Evolutionary conservation across 2,113 vertebrate genomes (phyloP).

Genomic region (Variabilichromis moorii): DNA sequence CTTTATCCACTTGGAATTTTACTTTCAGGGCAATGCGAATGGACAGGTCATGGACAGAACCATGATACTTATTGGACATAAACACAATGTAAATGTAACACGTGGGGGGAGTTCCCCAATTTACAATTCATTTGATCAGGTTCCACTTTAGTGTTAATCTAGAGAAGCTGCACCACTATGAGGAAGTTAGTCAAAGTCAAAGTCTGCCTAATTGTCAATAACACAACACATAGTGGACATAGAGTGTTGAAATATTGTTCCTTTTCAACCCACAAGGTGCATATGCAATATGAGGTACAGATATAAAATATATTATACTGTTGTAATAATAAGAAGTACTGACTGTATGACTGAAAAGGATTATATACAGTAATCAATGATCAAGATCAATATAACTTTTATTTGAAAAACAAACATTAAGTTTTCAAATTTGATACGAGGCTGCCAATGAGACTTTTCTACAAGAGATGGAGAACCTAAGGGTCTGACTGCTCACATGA

Average conservation of each 20-base stretch:
- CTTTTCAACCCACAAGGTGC: background rate
- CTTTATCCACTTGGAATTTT: background rate
- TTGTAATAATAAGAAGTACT: background rate
- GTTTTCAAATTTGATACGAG: accelerated
- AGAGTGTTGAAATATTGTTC: background rate
- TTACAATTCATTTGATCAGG: background rate
- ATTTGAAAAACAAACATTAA: background rate
- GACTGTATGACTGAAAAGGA: background rate
- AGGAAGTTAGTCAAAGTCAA: background rate
- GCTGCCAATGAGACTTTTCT: background rate
- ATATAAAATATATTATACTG: background rate
- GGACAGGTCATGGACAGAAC: background rate
- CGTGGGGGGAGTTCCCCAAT: accelerated
- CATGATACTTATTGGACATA: background rate
- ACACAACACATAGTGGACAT: accelerated
- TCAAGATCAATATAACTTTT: background rate
- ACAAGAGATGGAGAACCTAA: background rate
- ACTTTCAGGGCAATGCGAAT: accelerated
- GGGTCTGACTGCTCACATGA: background rate
- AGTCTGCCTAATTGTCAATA: background rate
- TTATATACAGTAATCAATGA: background rate
- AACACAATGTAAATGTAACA: background rate
- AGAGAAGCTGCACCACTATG: background rate
- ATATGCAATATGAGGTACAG: accelerated
- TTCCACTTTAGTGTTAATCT: background rate